A percentile compares a stretch with the other conserved stretches of the same genome.
Evolutionary conservation across 2,797 vertebrate genomes (phyloP).

Genomic region (Onychomys arenicola): DNA sequence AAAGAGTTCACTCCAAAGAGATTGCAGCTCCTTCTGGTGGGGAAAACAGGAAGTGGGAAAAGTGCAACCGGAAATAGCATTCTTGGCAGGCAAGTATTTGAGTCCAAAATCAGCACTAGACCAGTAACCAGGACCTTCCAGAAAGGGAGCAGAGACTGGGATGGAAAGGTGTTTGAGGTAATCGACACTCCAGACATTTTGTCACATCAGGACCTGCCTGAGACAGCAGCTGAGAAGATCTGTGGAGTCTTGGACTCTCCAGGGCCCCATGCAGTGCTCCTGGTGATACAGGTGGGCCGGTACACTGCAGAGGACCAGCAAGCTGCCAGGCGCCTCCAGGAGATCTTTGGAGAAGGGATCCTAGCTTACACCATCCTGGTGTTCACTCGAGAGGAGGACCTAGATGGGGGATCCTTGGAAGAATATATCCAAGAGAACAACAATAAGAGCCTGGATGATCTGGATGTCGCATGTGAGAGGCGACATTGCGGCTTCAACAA

Average conservation of each 20-base stretch:
- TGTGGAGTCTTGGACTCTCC: background rate
- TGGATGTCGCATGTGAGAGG: constrained; percentile 85
- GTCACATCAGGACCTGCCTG: background rate
- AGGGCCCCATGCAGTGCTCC: constrained; percentile 9
- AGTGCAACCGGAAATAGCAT: constrained; percentile 78
- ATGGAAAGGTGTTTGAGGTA: background rate
- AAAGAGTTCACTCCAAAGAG: background rate
- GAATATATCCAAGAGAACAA: constrained; percentile 84
- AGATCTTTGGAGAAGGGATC: constrained; percentile 85
- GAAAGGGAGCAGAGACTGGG: background rate
- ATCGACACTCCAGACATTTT: constrained; percentile 67
- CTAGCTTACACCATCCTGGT: constrained; percentile 89
- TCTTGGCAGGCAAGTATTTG: constrained; percentile 39
- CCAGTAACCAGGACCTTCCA: constrained; percentile 51
- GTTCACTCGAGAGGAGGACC: constrained; percentile 91
- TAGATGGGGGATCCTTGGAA: constrained; percentile 79
- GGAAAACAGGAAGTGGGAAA: constrained; percentile 71
- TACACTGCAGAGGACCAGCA: background rate
- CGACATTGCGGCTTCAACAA: constrained; percentile 90
- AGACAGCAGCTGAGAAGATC: accelerated
- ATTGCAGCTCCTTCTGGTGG: constrained; percentile 69
- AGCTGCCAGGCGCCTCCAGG: constrained; percentile 49
- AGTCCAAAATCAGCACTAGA: background rate
- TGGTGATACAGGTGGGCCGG: constrained; percentile 56
- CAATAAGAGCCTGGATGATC: constrained; percentile 79